These are phyloP conservation scores for Phodopus roborovskii DNA, from an alignment of 2,113 vertebrate genomes.

Conservation along the genomic window DNA sequence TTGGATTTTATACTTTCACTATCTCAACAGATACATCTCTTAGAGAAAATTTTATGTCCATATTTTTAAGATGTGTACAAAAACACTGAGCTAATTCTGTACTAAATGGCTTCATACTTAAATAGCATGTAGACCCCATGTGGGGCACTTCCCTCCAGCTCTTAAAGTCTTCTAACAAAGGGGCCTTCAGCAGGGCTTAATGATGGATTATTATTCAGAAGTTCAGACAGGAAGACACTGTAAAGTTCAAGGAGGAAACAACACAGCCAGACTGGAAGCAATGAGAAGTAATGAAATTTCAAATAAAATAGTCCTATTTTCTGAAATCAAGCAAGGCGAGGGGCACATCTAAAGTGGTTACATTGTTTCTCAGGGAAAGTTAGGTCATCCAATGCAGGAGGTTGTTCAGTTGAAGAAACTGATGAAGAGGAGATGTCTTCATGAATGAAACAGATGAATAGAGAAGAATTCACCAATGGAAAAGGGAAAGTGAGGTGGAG, in stretches of 20 bases:
- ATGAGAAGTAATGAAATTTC: slow-evolving; percentile 48
- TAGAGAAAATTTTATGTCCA: neutral
- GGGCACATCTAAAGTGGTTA: slow-evolving; percentile 46
- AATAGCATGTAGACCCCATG: neutral
- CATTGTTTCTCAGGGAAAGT: slow-evolving; percentile 11
- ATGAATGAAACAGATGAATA: neutral
- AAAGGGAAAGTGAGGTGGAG: neutral
- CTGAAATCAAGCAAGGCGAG: slow-evolving; percentile 26
- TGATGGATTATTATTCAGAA: slow-evolving; percentile 37
- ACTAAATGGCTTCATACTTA: slow-evolving; percentile 11
- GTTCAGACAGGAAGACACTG: slow-evolving; percentile 35
- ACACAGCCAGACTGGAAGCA: slow-evolving; percentile 4
- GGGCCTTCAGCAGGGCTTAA: neutral
- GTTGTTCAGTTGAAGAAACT: neutral
- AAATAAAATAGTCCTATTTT: slow-evolving; percentile 49
- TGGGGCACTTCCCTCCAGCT: neutral
- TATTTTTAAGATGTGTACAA: slow-evolving; percentile 1
- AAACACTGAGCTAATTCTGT: neutral
- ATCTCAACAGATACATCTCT: neutral
- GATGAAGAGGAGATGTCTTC: neutral
- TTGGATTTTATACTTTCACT: neutral
- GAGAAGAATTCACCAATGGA: neutral
- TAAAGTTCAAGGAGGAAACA: slow-evolving; percentile 34
- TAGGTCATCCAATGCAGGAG: neutral
- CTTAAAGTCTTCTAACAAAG: slow-evolving; percentile 18